These are phyloP conservation scores for Anastatus disparis DNA, from an alignment of 1,140 invertebrate species.

Conservation along the genomic window DNA sequence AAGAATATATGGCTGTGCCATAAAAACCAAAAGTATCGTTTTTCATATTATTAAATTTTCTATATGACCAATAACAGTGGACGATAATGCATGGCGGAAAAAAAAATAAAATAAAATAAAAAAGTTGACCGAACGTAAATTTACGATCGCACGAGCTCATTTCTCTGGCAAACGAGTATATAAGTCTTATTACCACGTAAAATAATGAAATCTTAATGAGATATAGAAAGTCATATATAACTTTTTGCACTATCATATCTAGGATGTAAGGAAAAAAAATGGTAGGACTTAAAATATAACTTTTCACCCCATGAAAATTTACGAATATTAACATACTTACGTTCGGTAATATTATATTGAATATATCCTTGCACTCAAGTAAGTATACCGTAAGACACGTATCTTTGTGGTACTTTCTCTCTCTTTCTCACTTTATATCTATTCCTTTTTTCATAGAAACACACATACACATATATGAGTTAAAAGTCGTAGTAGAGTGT, in stretches of 20 bases:
- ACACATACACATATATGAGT: not conserved
- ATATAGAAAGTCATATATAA: not conserved
- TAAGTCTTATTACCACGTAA: not conserved
- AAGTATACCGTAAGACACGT: not conserved
- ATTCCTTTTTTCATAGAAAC: not conserved
- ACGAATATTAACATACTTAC: too few relatives aligned
- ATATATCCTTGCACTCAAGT: conserved; percentile 6
- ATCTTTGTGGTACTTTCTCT: not conserved
- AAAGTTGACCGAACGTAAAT: too few relatives aligned
- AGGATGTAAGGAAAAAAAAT: not conserved
- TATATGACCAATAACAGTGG: not conserved
- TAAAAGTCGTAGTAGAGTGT: not conserved
- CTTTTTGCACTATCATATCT: not conserved
- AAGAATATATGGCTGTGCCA: not conserved
- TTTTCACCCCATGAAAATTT: not conserved
- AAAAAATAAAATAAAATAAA: too few relatives aligned
- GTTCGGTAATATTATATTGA: too few relatives aligned
- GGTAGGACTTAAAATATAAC: not conserved
- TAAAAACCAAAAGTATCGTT: not conserved
- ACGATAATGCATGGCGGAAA: not conserved
- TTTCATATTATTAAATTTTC: conserved; percentile 12
- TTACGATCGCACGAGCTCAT: conserved; percentile 4
- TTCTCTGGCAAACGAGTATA: not conserved
- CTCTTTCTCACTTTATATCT: not conserved
- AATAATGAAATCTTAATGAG: conserved; percentile 29